Evolutionary conservation across 2,113 vertebrate species (phyloP).

Genomic region (Antigone vipio): DNA sequence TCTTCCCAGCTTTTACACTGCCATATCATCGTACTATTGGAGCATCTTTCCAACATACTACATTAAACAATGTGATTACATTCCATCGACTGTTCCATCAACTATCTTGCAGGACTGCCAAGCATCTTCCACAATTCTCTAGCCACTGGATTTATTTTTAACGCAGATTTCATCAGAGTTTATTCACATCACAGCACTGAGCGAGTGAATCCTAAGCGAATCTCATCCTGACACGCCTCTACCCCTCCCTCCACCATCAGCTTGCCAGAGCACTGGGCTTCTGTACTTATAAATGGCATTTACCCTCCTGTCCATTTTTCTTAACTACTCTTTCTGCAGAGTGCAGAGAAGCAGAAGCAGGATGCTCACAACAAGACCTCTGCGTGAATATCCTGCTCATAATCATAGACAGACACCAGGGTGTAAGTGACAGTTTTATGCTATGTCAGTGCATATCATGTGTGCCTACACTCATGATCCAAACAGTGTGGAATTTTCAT

Average conservation of each 20-base stretch:
- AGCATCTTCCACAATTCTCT: background rate
- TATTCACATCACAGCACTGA: background rate
- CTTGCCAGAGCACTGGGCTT: background rate
- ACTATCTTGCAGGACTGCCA: background rate
- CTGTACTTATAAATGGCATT: conserved; percentile 10
- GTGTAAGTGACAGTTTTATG: background rate
- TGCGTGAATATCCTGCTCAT: conserved; percentile 50
- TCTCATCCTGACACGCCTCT: background rate
- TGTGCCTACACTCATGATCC: background rate
- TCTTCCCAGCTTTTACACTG: background rate
- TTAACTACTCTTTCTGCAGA: background rate
- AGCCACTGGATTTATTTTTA: background rate
- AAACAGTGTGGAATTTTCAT: background rate
- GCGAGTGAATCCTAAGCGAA: background rate
- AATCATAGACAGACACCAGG: background rate
- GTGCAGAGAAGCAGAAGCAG: background rate
- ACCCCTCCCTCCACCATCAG: background rate
- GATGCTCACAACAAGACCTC: conserved; percentile 53
- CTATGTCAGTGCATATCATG: background rate
- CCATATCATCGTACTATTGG: background rate
- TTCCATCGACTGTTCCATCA: background rate
- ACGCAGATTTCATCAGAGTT: background rate
- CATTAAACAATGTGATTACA: background rate
- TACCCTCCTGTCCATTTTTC: background rate
- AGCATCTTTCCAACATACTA: background rate